phyloP scores from a whole-genome alignment of 2,888 invertebrate species.

The Leptinotarsa haldemani region DNA sequence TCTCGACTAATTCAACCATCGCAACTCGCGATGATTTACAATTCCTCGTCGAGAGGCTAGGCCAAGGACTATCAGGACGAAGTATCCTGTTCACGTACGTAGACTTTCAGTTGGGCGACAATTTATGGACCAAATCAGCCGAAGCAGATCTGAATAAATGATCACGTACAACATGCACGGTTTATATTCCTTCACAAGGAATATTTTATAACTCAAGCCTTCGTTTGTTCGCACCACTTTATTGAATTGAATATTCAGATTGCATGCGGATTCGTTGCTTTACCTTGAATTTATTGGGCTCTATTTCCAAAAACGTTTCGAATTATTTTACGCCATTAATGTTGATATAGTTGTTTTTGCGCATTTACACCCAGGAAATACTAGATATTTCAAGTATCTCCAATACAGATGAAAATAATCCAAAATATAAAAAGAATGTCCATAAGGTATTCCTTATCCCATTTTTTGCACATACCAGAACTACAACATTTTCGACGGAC shows the following conservation, averaged over 20 bases:
- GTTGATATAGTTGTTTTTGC: no score
- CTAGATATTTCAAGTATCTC: no score
- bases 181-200: neutral
- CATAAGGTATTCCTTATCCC: no score
- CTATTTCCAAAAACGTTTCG: neutral
- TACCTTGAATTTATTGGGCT: neutral
- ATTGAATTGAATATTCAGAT: constrained; percentile 18
- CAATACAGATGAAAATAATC: no score
- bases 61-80: constrained; percentile 23
- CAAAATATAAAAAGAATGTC: no score
- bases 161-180: constrained; percentile 14
- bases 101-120: constrained; percentile 17
- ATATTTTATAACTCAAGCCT: constrained; percentile 13
- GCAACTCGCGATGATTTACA: constrained; percentile 7
- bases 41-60: constrained; percentile 16
- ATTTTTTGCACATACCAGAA: no score
- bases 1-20: neutral
- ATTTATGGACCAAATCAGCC: constrained; percentile 19
- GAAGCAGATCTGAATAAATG: constrained; percentile 18
- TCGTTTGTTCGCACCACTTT: constrained; percentile 18
- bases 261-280: neutral
- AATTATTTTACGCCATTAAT: neutral
- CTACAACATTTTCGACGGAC: no score
- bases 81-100: constrained; percentile 22
- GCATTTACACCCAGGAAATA: no score